phyloP scores from a whole-genome alignment of 2,113 vertebrate genomes.

The Eira barbara region DNA sequence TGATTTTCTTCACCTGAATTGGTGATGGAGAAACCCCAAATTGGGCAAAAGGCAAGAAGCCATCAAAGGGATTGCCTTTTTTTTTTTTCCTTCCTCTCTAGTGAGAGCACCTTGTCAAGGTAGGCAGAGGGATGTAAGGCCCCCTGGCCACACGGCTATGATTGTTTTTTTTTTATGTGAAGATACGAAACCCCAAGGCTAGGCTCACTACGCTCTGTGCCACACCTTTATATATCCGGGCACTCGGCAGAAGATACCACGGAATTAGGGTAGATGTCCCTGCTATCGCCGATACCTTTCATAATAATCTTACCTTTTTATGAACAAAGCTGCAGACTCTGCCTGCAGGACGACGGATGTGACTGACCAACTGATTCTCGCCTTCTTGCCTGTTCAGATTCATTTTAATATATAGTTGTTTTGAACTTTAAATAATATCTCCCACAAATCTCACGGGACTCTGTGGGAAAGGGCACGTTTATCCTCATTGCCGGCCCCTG shows the following conservation, averaged over 20 bases:
- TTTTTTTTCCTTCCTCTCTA: not conserved
- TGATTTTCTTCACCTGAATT: not conserved
- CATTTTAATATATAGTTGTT: not conserved
- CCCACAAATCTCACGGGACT: not conserved
- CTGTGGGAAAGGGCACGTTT: not conserved
- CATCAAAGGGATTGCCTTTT: not conserved
- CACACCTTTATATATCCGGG: not conserved
- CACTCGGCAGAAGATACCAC: not conserved
- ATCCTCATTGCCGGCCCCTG: not conserved
- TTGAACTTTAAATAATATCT: slow-evolving; percentile 23
- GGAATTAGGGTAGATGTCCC: not conserved
- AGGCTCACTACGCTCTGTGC: not conserved
- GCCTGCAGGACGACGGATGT: not conserved
- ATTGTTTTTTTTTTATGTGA: not conserved
- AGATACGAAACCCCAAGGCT: not conserved
- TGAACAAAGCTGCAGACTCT: not conserved
- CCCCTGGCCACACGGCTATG: not conserved
- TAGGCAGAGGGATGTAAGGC: not conserved
- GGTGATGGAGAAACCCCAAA: not conserved
- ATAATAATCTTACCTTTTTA: not conserved
- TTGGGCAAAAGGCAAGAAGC: not conserved
- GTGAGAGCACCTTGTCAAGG: not conserved
- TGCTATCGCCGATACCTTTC: not conserved
- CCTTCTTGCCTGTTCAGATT: not conserved
- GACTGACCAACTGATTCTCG: not conserved